phyloP scores from a whole-genome alignment of 2,888 invertebrate genomes.

The Apamea epomidion region DNA sequence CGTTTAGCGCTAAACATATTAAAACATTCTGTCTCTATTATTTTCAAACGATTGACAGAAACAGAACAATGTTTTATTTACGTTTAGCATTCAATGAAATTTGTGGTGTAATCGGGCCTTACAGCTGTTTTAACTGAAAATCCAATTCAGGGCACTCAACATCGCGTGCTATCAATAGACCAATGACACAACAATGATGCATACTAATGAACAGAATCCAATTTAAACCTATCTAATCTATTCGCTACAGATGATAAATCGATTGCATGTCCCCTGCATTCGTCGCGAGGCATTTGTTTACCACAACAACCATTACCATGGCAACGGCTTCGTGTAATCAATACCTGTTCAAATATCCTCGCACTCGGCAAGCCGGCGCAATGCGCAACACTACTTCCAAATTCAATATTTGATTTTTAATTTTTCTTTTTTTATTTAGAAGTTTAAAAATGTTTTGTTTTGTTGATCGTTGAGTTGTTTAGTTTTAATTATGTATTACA shows the following conservation, averaged over 20 bases:
- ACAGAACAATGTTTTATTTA: background rate
- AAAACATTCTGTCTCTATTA: no score
- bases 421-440: slow-evolving; percentile 65
- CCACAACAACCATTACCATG: slow-evolving; percentile 79
- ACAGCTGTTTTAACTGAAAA: slow-evolving; percentile 10
- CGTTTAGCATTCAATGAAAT: background rate
- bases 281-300: slow-evolving; percentile 76
- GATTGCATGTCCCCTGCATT: slow-evolving; percentile 53
- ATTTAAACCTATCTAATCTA: slow-evolving; percentile 31
- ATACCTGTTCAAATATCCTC: slow-evolving; percentile 75
- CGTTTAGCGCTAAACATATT: no score
- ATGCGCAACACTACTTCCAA: slow-evolving; percentile 81
- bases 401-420: slow-evolving; percentile 72
- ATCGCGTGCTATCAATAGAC: slow-evolving; percentile 18
- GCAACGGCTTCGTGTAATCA: slow-evolving; percentile 81
- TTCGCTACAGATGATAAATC: slow-evolving; percentile 47
- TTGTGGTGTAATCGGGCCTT: background rate
- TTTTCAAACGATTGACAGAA: background rate
- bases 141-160: background rate
- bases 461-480: slow-evolving; percentile 52
- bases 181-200: slow-evolving; percentile 3
- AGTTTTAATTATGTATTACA: slow-evolving; percentile 70
- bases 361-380: slow-evolving; percentile 77
- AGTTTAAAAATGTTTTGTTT: slow-evolving; percentile 68
- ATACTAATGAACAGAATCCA: slow-evolving; percentile 21